Conservation (phyloP, 2,113 vertebrate species). For the Colius striatus region DNA sequence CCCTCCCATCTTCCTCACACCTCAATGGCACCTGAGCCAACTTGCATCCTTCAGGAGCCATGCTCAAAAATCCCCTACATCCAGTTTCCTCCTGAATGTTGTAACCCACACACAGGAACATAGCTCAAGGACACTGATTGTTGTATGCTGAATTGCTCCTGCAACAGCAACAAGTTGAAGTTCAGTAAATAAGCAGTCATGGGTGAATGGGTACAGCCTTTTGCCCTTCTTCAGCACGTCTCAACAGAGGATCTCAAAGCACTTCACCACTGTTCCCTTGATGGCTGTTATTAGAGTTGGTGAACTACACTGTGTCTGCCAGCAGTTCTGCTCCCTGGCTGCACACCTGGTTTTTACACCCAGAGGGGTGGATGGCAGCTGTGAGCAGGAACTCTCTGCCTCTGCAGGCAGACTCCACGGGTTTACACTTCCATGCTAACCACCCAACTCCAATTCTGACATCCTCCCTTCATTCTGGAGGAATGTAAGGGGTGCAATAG, state of each 20-base stretch:
- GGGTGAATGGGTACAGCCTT: not conserved
- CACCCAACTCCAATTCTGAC: not conserved
- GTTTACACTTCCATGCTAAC: not conserved
- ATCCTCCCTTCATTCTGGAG: not conserved
- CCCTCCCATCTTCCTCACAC: not conserved
- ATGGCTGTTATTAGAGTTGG: not conserved
- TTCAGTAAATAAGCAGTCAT: not conserved
- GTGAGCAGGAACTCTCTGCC: not conserved
- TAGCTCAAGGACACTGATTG: not conserved
- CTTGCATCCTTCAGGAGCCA: not conserved
- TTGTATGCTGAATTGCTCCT: not conserved
- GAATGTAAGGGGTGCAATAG: not conserved
- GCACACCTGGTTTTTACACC: not conserved
- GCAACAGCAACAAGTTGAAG: not conserved
- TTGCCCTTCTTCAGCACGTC: slow-evolving; percentile 59
- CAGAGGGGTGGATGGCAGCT: not conserved
- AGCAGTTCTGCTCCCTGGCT: not conserved
- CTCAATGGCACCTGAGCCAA: not conserved
- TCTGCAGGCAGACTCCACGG: not conserved
- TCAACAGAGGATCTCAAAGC: slow-evolving; percentile 72
- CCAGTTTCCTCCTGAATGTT: fast-evolving
- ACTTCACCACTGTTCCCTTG: not conserved
- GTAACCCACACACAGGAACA: not conserved
- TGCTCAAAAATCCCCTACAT: not conserved
- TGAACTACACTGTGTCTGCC: fast-evolving